phyloP scores from a whole-genome alignment of 1,140 invertebrate genomes.

The Drosophila bipectinata region DNA sequence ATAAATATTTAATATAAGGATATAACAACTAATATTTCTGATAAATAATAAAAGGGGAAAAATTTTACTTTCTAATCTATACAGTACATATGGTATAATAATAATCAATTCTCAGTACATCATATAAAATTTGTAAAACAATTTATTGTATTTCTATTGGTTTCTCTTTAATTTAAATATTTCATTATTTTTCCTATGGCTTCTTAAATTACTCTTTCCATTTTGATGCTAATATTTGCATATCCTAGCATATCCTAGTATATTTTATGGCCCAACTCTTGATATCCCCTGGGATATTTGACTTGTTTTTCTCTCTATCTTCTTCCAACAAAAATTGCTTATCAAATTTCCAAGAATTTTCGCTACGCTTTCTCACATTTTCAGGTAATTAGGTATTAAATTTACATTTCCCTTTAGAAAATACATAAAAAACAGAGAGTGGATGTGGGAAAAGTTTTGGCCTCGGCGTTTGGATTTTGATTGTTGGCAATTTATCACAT shows the following conservation, averaged over 20 bases:
- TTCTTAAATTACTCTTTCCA: background rate
- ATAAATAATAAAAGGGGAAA: background rate
- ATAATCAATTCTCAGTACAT: too few species aligned
- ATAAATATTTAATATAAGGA: background rate
- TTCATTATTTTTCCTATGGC: too few species aligned
- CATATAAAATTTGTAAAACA: too few species aligned
- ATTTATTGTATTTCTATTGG: too few species aligned
- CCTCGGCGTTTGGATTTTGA: constrained; percentile 47
- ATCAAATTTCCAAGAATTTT: background rate
- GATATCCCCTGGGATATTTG: background rate
- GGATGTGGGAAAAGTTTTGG: constrained; percentile 3
- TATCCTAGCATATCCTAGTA: background rate
- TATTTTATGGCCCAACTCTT: background rate
- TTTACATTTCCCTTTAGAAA: constrained; percentile 29
- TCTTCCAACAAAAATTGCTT: background rate
- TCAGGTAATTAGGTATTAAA: constrained; percentile 48
- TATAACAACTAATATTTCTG: background rate
- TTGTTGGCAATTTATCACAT: constrained; percentile 64
- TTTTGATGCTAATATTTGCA: background rate
- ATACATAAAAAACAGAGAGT: background rate
- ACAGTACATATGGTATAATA: too few species aligned
- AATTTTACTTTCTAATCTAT: too few species aligned
- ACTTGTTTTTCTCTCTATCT: too few species aligned
- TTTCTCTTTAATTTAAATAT: too few species aligned
- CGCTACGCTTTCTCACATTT: constrained; percentile 1